These are phyloP conservation scores for Hedya salicella DNA, from an alignment of 2,888 invertebrate species.

Conservation along the genomic window DNA sequence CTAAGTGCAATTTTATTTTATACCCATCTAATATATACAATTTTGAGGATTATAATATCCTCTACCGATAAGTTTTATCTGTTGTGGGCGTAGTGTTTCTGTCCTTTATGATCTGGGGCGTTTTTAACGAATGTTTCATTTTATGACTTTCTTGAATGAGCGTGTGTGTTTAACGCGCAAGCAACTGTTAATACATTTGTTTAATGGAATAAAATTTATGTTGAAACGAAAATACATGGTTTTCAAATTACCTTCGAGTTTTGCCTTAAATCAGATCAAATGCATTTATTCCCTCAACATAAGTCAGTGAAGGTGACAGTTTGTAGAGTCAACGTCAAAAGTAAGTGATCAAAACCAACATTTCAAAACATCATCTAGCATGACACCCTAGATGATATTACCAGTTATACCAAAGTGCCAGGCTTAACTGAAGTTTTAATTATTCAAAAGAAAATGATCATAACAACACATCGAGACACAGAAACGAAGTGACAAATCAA, in stretches of 20 bases:
- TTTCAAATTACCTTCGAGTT: slow-evolving; percentile 35
- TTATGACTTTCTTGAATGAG: slow-evolving; percentile 61
- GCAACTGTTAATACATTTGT: slow-evolving; percentile 75
- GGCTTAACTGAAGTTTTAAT: too few relatives aligned
- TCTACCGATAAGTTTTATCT: slow-evolving; percentile 51
- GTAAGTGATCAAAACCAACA: too few relatives aligned
- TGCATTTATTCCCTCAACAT: too few relatives aligned
- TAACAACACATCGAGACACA: too few relatives aligned
- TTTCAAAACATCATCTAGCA: too few relatives aligned
- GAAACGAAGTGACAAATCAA: too few relatives aligned
- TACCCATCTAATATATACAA: slow-evolving; percentile 51
- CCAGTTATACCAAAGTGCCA: too few relatives aligned
- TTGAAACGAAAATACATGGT: slow-evolving; percentile 60
- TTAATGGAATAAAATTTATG: slow-evolving; percentile 81
- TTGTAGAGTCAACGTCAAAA: too few relatives aligned
- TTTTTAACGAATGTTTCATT: slow-evolving; percentile 51
- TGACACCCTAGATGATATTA: too few relatives aligned
- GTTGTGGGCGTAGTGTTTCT: slow-evolving; percentile 59
- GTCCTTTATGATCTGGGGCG: slow-evolving; percentile 58
- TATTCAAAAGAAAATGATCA: too few relatives aligned
- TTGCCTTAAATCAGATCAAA: background rate
- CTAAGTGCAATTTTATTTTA: slow-evolving; percentile 77
- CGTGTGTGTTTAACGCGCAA: slow-evolving; percentile 62
- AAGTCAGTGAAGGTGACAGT: too few relatives aligned
- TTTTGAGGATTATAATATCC: slow-evolving; percentile 53